These are phyloP conservation scores for Monochamus saltuarius DNA, from an alignment of 1,140 invertebrate genomes.

Conservation along the genomic window DNA sequence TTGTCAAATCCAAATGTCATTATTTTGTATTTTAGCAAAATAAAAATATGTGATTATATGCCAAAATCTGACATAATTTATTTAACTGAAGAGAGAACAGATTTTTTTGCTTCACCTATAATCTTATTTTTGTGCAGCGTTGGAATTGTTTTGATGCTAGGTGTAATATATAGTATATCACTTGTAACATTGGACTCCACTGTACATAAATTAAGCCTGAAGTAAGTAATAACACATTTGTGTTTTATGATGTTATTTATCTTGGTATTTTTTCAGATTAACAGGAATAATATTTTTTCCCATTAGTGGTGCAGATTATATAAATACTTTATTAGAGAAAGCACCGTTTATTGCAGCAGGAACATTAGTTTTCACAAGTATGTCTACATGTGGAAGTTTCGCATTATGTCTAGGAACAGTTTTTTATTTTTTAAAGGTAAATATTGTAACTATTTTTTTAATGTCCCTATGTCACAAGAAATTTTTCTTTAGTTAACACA, in stretches of 20 bases:
- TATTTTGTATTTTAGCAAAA: neutral
- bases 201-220: slow-evolving; percentile 58
- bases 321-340: slow-evolving; percentile 56
- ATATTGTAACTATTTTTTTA: slow-evolving; percentile 50
- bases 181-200: slow-evolving; percentile 61
- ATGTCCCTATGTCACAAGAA: slow-evolving; percentile 53
- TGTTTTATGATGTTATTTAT: slow-evolving; percentile 1
- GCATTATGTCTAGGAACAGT: slow-evolving; percentile 55
- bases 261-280: slow-evolving; percentile 54
- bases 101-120: slow-evolving; percentile 49
- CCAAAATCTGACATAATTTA: slow-evolving; percentile 41
- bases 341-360: slow-evolving; percentile 55
- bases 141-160: slow-evolving; percentile 54
- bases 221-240: slow-evolving; percentile 49
- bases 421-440: slow-evolving; percentile 61
- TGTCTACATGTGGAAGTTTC: slow-evolving; percentile 59
- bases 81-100: slow-evolving; percentile 43
- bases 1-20: neutral
- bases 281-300: slow-evolving; percentile 56
- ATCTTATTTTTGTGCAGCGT: slow-evolving; percentile 54
- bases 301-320: slow-evolving; percentile 57
- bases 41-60: slow-evolving; percentile 28
- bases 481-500: slow-evolving; percentile 60
- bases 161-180: slow-evolving; percentile 52
- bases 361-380: slow-evolving; percentile 53